Base-by-base conservation (phyloP, 53 echinoderm and acorn worm species). In the Crossaster papposus region DNA sequence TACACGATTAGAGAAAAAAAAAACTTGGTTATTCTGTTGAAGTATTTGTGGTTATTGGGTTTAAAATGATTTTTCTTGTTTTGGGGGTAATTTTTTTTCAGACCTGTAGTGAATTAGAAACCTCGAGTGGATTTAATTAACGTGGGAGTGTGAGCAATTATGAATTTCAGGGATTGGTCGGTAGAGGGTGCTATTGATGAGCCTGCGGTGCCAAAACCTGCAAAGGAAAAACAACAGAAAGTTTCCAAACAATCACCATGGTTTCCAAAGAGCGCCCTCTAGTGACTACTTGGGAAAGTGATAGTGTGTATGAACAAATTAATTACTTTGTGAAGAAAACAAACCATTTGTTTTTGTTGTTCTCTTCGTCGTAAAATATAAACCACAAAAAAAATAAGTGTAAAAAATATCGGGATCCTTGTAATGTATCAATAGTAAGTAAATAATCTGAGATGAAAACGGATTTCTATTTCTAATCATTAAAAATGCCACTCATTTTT, bases 391-490 rank as follows among this genome's bases (percentile, higher is more conserved):
- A 77, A 13, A 22, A 77, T 36, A 75, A 86, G 50, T 15, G 14
- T 29, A 29, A 38, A 55, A 32, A 62, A 29, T 26, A 54, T 74
- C 31, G 85, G 72, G 85, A 74, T 71, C 86, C 30, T 75, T 86
- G 86, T 86, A 75, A n/a, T n/a, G n/a, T n/a, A n/a, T 86, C 54
- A 32, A 75, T 86, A 74, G 86, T 86, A 35, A 15, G 54, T n/a
- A 82, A 54, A 54, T 72, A 50, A 72, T 70, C 86, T 54, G 86
- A 86, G 86, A 71, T 54, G 75, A 54, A n/a, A 51, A 54, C 54
- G 53, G 86, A 86, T 86, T 74, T 86, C 50, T 75, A 86, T 86
- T 86, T 86, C 86, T 86, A 86, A 86, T 54, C 70, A 86, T 74
- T 86, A 86, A 86, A 86, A 74, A 76, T 70, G 14, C 73, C 58